A percentile compares a stretch with the other conserved stretches of the same genome.
Conservation (phyloP, 2,797 vertebrate species). For the Alauda arvensis region DNA sequence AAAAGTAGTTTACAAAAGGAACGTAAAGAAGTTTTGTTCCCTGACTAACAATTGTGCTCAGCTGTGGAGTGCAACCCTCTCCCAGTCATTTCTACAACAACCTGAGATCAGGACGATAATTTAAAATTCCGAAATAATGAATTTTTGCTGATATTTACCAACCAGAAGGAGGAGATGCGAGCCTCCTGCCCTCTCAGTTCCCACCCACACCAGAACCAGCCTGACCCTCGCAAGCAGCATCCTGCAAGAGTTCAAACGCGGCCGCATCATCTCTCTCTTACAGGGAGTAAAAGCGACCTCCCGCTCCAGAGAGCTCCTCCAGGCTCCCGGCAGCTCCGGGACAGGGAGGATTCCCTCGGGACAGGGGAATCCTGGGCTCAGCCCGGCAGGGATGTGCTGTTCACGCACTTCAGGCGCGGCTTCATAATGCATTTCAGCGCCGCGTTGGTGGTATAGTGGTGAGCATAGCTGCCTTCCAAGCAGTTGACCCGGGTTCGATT, state of each 20-base stretch:
- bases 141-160: accelerated
- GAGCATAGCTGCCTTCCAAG: conserved; percentile 69
- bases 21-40: background rate
- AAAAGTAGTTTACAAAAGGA: background rate
- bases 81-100: accelerated
- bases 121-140: accelerated
- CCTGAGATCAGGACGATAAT: accelerated
- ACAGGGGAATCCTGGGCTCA: accelerated
- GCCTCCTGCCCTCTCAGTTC: accelerated
- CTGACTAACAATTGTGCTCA: accelerated
- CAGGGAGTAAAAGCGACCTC: accelerated
- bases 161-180: accelerated
- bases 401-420: accelerated
- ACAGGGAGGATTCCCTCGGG: accelerated
- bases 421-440: accelerated
- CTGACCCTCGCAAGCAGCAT: accelerated
- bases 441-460: conserved; percentile 59
- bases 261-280: accelerated
- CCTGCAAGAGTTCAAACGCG: accelerated
- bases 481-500: conserved; percentile 82
- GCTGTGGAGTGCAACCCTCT: accelerated
- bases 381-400: accelerated
- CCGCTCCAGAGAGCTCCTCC: background rate
- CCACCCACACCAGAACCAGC: accelerated
- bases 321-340: accelerated